These are phyloP conservation scores for Drosophila mayaguana DNA, from an alignment of 2,888 invertebrate genomes.

Conservation along the genomic window DNA sequence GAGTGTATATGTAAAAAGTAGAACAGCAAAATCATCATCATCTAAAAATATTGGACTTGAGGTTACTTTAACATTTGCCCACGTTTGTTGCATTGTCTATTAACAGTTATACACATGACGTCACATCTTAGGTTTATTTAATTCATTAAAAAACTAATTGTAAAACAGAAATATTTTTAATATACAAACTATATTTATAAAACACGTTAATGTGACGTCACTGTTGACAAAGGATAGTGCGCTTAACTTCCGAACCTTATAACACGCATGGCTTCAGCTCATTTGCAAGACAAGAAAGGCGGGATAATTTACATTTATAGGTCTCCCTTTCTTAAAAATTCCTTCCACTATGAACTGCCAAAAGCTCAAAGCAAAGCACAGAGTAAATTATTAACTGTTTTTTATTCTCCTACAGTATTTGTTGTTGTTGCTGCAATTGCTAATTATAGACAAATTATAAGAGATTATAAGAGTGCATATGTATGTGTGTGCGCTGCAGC, in stretches of 20 bases:
- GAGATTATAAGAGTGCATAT: neutral
- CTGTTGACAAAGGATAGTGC: neutral
- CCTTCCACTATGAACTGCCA: too few relatives aligned
- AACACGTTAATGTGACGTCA: neutral
- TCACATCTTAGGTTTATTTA: too few relatives aligned
- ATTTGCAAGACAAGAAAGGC: neutral
- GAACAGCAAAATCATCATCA: neutral
- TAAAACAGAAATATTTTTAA: too few relatives aligned
- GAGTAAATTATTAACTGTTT: too few relatives aligned
- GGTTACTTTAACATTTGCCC: neutral
- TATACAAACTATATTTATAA: neutral
- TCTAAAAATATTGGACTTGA: slow-evolving; percentile 1
- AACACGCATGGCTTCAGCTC: neutral
- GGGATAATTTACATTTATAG: neutral
- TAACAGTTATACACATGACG: neutral
- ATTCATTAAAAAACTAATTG: too few relatives aligned
- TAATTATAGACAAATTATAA: neutral
- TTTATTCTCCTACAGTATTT: neutral
- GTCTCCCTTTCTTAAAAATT: neutral
- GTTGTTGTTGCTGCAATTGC: neutral
- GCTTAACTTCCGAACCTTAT: neutral
- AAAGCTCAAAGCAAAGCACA: neutral
- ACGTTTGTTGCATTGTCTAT: neutral
- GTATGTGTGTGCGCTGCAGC: too few relatives aligned
- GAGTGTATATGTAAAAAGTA: neutral